Evolutionary conservation across 1,140 invertebrate species (phyloP), one percentile per base, ranked within the genome.

Genomic region (Papilio dardanus): DNA sequence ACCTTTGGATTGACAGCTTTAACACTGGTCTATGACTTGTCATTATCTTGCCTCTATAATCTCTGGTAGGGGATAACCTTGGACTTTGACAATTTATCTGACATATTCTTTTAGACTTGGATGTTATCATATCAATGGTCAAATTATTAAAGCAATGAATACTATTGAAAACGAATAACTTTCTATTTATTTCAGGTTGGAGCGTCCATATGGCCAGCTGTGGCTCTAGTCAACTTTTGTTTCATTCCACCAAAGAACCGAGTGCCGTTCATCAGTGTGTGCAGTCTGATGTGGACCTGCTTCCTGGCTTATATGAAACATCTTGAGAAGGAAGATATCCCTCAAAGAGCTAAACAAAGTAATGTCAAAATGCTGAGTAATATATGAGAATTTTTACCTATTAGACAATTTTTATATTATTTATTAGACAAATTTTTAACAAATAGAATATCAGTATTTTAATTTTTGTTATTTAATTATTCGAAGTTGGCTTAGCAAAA

Each of bases 301-400:
- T 98, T 97, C 88, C 92, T 98, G 69, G 96, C 97, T 0, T 98
- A 97, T 81, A 97, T 98, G 96, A 97, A 98, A 88, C 95, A 97
- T 77, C 80, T 96, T 54, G 95, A 97, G 83, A 83, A 94, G 79
- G 87, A 91, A 74, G 79, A 88, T 21, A 74, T 86, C 28, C 42
- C 78, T 50, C 73, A 71, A 50, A 77, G 71, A 65, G 31, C 76
- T 42, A 71, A 73, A 50, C 71, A 75, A 50, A 71, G 65, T 67
- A 66, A 81, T 73, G 40, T 74, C 10, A 77, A 81, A 62, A 35
- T 75, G 33, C 28, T 73, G 19, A 69, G 33, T 24, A 69, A 69
- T 69, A 69, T 69, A 40, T 69, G 67, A 69, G 12, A 69, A 69
- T 37, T 40, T n/a, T n/a, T n/a, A n/a, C n/a, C n/a, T n/a, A n/a